phyloP scores from a whole-genome alignment of 2,113 vertebrate species.

The Nesogale talazaci region DNA sequence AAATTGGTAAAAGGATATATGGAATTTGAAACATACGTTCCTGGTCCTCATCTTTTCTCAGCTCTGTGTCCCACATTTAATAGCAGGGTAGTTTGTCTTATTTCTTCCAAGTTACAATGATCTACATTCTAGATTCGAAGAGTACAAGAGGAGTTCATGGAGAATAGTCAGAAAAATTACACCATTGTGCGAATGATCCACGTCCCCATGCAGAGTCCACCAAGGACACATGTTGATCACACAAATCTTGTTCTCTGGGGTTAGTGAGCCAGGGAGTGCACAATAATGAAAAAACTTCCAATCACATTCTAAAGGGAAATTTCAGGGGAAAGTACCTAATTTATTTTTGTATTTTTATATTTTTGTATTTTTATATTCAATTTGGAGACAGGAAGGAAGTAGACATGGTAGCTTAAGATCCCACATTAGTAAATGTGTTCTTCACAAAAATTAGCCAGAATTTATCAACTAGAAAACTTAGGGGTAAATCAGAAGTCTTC shows the following conservation, averaged over 20 bases:
- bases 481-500: background rate
- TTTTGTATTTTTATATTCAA: too few species aligned
- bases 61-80: background rate
- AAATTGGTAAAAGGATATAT: background rate
- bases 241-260: background rate
- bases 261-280: background rate
- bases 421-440: background rate
- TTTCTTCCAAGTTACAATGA: too few species aligned
- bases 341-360: too few species aligned
- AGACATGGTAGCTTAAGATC: background rate
- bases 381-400: too few species aligned
- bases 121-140: background rate
- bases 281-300: background rate
- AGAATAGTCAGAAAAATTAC: background rate
- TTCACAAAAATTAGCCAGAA: background rate
- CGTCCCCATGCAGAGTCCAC: background rate
- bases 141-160: background rate
- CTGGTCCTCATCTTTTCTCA: background rate
- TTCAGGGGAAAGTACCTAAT: background rate
- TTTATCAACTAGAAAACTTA: background rate
- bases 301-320: background rate
- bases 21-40: background rate
- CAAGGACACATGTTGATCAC: background rate
- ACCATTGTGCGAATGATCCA: background rate
- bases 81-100: too few species aligned